Evolutionary conservation across 1,140 invertebrate species (phyloP).

Genomic region (Tribolium castaneum): DNA sequence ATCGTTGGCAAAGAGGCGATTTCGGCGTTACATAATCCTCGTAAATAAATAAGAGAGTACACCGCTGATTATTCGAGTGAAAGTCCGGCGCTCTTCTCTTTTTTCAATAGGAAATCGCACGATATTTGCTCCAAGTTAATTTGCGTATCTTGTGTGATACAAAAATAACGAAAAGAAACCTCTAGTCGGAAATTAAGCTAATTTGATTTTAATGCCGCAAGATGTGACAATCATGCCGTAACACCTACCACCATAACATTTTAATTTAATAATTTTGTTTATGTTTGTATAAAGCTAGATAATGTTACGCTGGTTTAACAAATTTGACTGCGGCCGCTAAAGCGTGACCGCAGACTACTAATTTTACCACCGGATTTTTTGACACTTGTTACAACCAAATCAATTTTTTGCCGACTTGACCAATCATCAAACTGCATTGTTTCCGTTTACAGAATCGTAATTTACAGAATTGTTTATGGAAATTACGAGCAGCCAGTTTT

Average conservation of each 20-base stretch:
- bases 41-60: conserved; percentile 18
- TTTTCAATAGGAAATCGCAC: conserved; percentile 36
- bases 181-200: conserved; percentile 48
- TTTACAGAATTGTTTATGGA: conserved; percentile 44
- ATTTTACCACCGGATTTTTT: conserved; percentile 22
- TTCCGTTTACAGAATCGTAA: conserved; percentile 14
- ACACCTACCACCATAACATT: conserved; percentile 57
- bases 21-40: conserved; percentile 5
- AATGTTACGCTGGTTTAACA: conserved; percentile 52
- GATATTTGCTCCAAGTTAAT: conserved; percentile 38
- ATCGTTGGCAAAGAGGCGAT: not conserved
- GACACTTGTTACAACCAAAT: conserved; percentile 30
- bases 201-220: conserved; percentile 57
- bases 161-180: conserved; percentile 41
- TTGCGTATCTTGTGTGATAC: conserved; percentile 39
- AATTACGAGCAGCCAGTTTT: conserved; percentile 40
- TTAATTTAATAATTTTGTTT: conserved; percentile 59
- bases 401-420: not conserved
- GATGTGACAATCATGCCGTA: conserved; percentile 56
- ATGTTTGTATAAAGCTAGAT: conserved; percentile 48
- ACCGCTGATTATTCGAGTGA: conserved; percentile 30
- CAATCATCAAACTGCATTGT: conserved; percentile 1
- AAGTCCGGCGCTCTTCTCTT: conserved; percentile 39
- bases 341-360: conserved; percentile 35
- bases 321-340: conserved; percentile 48